A percentile compares a stretch with the other conserved stretches of the same genome.
Conservation (phyloP, 1,140 invertebrate species). For the Microvelia longipes region DNA sequence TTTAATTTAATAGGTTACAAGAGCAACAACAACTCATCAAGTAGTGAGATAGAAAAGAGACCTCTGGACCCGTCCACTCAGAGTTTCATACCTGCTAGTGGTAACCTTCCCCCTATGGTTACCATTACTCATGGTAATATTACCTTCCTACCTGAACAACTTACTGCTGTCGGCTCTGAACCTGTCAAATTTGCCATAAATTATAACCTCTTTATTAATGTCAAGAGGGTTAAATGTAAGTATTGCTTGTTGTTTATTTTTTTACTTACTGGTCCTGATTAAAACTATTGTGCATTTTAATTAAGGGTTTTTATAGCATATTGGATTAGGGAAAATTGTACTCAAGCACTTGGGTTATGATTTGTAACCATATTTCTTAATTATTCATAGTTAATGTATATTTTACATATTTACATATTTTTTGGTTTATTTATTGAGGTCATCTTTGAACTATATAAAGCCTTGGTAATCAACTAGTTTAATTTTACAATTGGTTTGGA, state of each 20-base stretch:
- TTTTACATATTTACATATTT: no score
- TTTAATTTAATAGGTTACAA: no score
- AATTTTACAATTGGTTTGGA: no score
- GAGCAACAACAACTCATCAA: neutral
- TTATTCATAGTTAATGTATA: no score
- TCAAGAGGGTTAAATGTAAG: conserved; percentile 49
- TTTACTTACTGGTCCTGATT: neutral
- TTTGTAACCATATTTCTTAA: no score
- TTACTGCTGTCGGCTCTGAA: conserved; percentile 23
- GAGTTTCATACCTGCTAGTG: conserved; percentile 18
- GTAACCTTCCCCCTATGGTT: conserved; percentile 19
- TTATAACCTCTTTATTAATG: conserved; percentile 57
- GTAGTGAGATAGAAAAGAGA: conserved; percentile 1
- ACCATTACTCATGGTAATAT: conserved; percentile 6
- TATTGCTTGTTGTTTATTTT: conserved; percentile 9
- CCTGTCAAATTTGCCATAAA: conserved; percentile 63
- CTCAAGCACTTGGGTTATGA: no score
- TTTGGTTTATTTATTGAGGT: no score
- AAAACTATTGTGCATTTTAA: no score
- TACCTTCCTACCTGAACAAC: conserved; percentile 8
- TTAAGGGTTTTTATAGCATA: no score
- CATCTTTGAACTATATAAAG: no score
- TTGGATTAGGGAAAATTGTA: no score
- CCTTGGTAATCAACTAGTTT: no score
- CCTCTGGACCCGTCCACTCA: conserved; percentile 21